A percentile compares a stretch with the other conserved stretches of the same genome.
Conservation (phyloP, 2,113 vertebrate species). For the Xenopus tropicalis region UCB_Xtro_10.0 CM004445.2:7099001-7099500, state of each 20-base stretch:
- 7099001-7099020: neutral
- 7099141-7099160: slow-evolving; percentile 31
- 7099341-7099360: too few relatives aligned
- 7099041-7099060: slow-evolving; percentile 1
- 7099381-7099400: too few relatives aligned
- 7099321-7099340: neutral
- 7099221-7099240: slow-evolving; percentile 32
- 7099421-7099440: too few relatives aligned
- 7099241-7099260: neutral
- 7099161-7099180: slow-evolving; percentile 16
- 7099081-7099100: slow-evolving; percentile 15
- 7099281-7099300: neutral
- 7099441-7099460: too few relatives aligned
- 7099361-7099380: too few relatives aligned
- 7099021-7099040: neutral
- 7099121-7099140: slow-evolving; percentile 20
- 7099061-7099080: slow-evolving; percentile 24
- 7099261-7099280: neutral
- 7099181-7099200: slow-evolving; percentile 21
- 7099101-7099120: slow-evolving; percentile 30
- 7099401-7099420: too few relatives aligned
- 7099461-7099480: too few relatives aligned
- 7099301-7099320: neutral
- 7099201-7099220: slow-evolving; percentile 27
- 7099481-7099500: too few relatives aligned